Evolutionary conservation across 2,888 invertebrate genomes (phyloP).

Genomic region (Adelognathus sp.): DNA sequence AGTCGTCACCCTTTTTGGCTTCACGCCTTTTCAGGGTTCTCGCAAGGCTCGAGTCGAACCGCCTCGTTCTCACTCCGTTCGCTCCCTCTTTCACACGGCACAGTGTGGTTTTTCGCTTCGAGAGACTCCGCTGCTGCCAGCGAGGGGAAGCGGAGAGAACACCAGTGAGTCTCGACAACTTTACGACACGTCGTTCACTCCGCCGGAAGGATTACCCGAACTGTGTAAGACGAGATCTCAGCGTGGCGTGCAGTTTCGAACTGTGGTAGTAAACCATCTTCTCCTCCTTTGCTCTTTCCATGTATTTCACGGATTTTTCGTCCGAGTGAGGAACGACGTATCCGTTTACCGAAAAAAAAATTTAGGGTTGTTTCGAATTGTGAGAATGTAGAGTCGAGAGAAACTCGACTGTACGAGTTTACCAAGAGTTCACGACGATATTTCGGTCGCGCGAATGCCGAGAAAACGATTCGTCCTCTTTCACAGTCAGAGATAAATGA

Average conservation of each 20-base stretch:
- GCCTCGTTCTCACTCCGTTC: neutral
- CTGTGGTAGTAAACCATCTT: neutral
- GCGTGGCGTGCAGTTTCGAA: conserved; percentile 26
- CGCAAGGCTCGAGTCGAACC: neutral
- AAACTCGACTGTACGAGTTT: neutral
- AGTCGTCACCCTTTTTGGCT: neutral
- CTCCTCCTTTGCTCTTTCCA: conserved; percentile 7
- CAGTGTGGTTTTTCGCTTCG: neutral
- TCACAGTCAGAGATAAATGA: conserved; percentile 18
- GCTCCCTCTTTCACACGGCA: neutral
- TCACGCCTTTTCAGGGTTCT: neutral
- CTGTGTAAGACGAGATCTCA: conserved; percentile 53
- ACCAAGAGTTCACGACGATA: neutral
- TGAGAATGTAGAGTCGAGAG: neutral
- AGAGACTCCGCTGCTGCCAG: too few species aligned
- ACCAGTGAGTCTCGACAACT: conserved; percentile 32
- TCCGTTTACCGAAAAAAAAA: conserved; percentile 22
- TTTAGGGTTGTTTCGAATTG: neutral
- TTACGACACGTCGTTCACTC: conserved; percentile 59
- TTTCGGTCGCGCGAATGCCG: neutral
- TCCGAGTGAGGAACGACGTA: neutral
- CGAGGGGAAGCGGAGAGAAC: neutral
- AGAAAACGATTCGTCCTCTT: conserved; percentile 18
- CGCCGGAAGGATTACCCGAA: conserved; percentile 61
- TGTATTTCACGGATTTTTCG: conserved; percentile 28